Evolutionary conservation across 2,797 vertebrate species (phyloP).

Genomic region (Furcifer pardalis): DNA sequence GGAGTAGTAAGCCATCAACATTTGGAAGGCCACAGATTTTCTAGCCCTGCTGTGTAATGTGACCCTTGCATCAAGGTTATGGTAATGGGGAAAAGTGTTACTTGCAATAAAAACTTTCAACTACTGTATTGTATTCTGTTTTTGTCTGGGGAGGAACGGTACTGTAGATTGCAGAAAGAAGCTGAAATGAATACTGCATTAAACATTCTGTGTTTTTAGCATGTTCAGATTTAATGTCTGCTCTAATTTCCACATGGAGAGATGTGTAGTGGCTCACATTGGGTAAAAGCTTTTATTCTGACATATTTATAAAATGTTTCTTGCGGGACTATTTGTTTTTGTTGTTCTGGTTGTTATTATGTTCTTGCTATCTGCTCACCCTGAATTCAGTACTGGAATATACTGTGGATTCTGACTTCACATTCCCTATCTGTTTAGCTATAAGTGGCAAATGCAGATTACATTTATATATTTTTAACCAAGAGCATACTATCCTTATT

Average conservation of each 20-base stretch:
- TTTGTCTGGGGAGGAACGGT: constrained; percentile 3
- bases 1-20: neutral
- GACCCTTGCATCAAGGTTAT: neutral
- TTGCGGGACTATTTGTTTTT: neutral
- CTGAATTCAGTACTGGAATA: constrained; percentile 1
- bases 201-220: fast-evolving
- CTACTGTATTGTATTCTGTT: no score
- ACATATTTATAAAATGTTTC: fast-evolving
- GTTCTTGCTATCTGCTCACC: fast-evolving
- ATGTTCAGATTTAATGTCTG: neutral
- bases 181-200: fast-evolving
- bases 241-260: neutral
- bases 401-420: neutral
- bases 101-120: neutral
- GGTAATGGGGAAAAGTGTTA: constrained; percentile 1
- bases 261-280: neutral
- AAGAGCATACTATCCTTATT: constrained; percentile 39
- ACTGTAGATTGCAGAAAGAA: constrained; percentile 31
- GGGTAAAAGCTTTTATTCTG: neutral
- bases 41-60: neutral
- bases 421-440: neutral
- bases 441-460: neutral
- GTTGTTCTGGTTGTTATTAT: neutral
- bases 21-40: neutral
- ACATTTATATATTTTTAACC: neutral